Percentiles rank a stretch among this genome's conserved stretches.
phyloP scores from a whole-genome alignment of 2,888 invertebrate species.

The Hypsopygia costalis region DNA sequence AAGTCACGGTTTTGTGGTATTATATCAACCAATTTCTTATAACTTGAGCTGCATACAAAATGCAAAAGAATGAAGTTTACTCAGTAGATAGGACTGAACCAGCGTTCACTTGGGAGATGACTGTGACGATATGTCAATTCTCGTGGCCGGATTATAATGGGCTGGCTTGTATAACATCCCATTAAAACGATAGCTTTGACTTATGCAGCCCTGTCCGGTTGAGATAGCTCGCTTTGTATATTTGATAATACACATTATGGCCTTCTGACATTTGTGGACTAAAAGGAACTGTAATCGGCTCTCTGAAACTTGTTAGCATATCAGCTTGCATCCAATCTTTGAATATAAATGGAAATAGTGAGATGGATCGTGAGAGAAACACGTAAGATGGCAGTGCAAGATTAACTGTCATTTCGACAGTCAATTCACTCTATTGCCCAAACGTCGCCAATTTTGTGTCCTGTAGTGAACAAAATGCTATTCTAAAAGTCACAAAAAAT shows the following conservation, averaged over 20 bases:
- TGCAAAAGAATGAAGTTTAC: conserved; percentile 8
- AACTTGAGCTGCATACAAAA: conserved; percentile 1
- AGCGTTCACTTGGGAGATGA: conserved; percentile 1
- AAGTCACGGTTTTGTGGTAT: no score
- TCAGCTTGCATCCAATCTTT: no score
- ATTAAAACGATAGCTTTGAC: conserved; percentile 1
- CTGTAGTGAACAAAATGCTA: no score
- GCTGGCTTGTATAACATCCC: conserved; percentile 5
- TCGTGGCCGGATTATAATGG: conserved; percentile 5
- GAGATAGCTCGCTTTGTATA: neutral
- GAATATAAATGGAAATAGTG: no score
- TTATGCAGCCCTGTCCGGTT: neutral
- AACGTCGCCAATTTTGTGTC: no score
- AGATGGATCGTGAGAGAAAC: no score
- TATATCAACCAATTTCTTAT: neutral
- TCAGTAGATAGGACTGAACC: neutral
- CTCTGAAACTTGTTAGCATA: no score
- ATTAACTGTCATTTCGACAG: no score
- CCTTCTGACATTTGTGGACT: neutral
- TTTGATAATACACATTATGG: neutral
- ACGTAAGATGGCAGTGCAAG: no score
- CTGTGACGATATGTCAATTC: conserved; percentile 7
- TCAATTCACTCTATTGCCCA: no score
- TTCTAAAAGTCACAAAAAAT: no score
- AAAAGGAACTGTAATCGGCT: no score